Evolutionary conservation across 2,888 invertebrate genomes (phyloP), one percentile per base, ranked within the genome.

Genomic region (Lepetodrilus schrolli): DNA sequence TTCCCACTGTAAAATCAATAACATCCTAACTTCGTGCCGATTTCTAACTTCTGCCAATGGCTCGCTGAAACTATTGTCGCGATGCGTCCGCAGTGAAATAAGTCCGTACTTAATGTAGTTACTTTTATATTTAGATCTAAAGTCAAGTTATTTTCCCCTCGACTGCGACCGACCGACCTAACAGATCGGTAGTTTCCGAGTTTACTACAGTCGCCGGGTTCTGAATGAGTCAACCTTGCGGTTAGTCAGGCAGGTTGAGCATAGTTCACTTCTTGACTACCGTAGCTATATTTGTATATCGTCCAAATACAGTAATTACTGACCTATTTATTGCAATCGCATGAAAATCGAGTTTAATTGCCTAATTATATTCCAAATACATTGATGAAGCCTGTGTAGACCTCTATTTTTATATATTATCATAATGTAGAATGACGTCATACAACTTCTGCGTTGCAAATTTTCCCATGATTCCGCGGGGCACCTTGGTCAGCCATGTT

Each of bases 401-500:
- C 30, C 58, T 26, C 30, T 30, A 26, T 71, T 72, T 68, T 43
- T 68, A 69, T n/a, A n/a, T 58, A 73, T 76, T 76, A 76, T 30
- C 74, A 74, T 76, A 76, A 76, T 76, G 43, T 76, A 75, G 26
- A 58, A 71, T 76, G 76, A 76, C 76, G 76, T 76, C 76, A 76
- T 75, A 20, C 69, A 69, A 69, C 73, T 66, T 70, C 73, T 73
- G 72, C 72, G 70, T 72, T 65, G 70, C 49, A 51, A 38, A 66
- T 70, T n/a, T 70, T 75, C 79, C 79, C 79, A 79, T 68, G 77
- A 79, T 79, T 73, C 79, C 66, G 34, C 10, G 47, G 70, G 30
- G 50, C 77, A 65, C 58, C 71, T 50, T 65, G 68, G 49, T 47
- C 70, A 50, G 79, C 79, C 77, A 79, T 76, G 77, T 75, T 79